phyloP scores from a whole-genome alignment of 1,140 invertebrate genomes.

The Ectropis grisescens region DNA sequence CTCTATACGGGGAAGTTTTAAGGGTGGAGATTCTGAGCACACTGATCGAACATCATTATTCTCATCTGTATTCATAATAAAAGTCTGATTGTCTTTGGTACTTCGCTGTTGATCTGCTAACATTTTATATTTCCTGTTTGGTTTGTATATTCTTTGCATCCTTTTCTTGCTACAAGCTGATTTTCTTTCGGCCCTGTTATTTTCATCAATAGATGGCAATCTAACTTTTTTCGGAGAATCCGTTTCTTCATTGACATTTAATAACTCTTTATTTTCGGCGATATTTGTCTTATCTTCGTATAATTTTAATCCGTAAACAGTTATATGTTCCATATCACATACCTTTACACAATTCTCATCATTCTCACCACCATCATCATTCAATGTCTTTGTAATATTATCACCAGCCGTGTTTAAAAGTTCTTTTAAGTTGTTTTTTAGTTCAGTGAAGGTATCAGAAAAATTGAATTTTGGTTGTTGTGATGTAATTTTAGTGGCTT shows the following conservation, averaged over 20 bases:
- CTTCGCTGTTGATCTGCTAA: constrained; percentile 27
- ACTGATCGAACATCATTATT: constrained; percentile 34
- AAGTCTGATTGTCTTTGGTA: constrained; percentile 42
- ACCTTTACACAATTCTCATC: constrained; percentile 19
- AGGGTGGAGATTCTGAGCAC: constrained; percentile 40
- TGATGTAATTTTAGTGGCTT: constrained; percentile 4
- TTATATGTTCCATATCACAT: constrained; percentile 52
- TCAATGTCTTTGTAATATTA: too few species aligned
- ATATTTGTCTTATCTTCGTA: constrained; percentile 15
- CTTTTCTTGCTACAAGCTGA: constrained; percentile 16
- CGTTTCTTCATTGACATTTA: constrained; percentile 6
- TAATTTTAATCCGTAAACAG: constrained; percentile 41
- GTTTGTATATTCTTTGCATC: constrained; percentile 23
- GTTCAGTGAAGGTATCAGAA: constrained; percentile 38
- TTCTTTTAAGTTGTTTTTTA: constrained; percentile 46
- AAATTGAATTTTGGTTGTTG: constrained; percentile 25
- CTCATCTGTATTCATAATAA: constrained; percentile 38
- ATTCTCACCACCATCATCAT: too few species aligned
- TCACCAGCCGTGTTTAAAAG: constrained; percentile 16
- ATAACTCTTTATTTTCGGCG: constrained; percentile 6
- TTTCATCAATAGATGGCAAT: constrained; percentile 45
- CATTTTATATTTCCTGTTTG: constrained; percentile 29
- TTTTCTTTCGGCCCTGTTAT: constrained; percentile 24
- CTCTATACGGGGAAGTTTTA: constrained; percentile 57
- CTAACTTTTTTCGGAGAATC: constrained; percentile 14